These are phyloP conservation scores for Amphiura filiformis DNA, from an alignment of 35 echinoderm and acorn worm genomes.

Conservation along the genomic window DNA sequence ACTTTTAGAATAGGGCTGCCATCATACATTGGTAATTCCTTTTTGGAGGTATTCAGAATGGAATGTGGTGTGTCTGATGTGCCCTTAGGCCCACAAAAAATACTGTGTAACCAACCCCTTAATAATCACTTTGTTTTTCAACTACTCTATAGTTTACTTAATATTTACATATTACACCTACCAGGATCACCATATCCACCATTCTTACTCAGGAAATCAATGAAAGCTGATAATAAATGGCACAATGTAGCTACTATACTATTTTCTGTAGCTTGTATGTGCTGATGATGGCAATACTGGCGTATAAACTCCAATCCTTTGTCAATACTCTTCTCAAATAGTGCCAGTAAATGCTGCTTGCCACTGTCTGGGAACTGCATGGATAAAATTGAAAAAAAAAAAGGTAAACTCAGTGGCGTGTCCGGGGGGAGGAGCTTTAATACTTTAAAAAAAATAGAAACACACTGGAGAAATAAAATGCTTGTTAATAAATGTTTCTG, in stretches of 20 bases:
- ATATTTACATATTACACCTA: conserved; percentile 25
- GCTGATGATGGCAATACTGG: conserved; percentile 45
- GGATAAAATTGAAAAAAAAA: neutral
- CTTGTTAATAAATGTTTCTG: neutral
- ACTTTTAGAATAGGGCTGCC: no score
- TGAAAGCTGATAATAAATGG: conserved; percentile 72
- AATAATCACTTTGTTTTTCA: no score
- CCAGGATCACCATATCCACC: conserved; percentile 82
- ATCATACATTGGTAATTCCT: no score
- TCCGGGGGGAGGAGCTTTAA: neutral
- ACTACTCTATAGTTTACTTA: no score
- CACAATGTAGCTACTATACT: conserved; percentile 76
- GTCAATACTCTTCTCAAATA: conserved; percentile 95
- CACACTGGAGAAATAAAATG: neutral
- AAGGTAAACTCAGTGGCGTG: neutral
- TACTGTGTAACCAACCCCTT: no score
- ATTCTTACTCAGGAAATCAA: conserved; percentile 84
- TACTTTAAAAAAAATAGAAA: neutral
- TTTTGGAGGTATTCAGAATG: no score
- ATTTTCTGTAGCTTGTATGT: conserved; percentile 64
- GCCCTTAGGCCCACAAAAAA: no score
- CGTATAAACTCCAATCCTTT: conserved; percentile 70
- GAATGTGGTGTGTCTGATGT: no score
- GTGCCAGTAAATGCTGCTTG: conserved; percentile 64
- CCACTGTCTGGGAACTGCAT: conserved; percentile 92